Conservation (phyloP, 1,140 invertebrate genomes). For the Hestina assimilis region DNA sequence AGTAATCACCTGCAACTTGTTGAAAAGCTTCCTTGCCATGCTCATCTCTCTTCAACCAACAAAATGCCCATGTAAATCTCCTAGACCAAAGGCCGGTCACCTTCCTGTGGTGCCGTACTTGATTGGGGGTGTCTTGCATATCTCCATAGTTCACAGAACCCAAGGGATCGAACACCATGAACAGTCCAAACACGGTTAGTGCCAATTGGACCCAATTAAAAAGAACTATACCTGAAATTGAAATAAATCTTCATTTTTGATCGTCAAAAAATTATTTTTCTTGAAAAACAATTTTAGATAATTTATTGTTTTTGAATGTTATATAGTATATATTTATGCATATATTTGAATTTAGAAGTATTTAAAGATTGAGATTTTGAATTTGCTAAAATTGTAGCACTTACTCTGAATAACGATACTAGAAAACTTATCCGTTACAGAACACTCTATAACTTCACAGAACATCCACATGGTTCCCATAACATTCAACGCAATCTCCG, state of each 20-base stretch:
- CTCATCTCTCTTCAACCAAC: slow-evolving; percentile 89
- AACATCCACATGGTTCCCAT: slow-evolving; percentile 91
- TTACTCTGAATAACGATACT: slow-evolving; percentile 85
- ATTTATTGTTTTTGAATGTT: too few relatives aligned
- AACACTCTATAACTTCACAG: slow-evolving; percentile 83
- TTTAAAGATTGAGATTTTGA: too few relatives aligned
- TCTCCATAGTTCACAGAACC: slow-evolving; percentile 83
- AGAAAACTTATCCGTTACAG: slow-evolving; percentile 83
- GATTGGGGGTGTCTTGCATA: slow-evolving; percentile 79
- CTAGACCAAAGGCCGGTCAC: slow-evolving; percentile 84
- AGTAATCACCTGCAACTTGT: slow-evolving; percentile 87
- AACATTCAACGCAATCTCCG: slow-evolving; percentile 87
- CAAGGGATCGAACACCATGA: slow-evolving; percentile 89
- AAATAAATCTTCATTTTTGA: too few relatives aligned
- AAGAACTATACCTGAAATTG: slow-evolving; percentile 83
- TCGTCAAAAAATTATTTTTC: too few relatives aligned
- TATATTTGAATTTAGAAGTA: too few relatives aligned
- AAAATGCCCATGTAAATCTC: slow-evolving; percentile 87
- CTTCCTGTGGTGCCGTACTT: slow-evolving; percentile 80
- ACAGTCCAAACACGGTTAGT: slow-evolving; percentile 85
- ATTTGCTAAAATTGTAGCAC: slow-evolving; percentile 26
- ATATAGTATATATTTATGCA: too few relatives aligned
- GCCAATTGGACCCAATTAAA: slow-evolving; percentile 90
- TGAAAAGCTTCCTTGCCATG: slow-evolving; percentile 90
- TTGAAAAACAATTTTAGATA: too few relatives aligned